Percentiles rank a stretch among this genome's conserved stretches.
These are phyloP conservation scores for Stegophylla sp. DNA, from an alignment of 2,888 invertebrate species.

Conservation along the genomic window DNA sequence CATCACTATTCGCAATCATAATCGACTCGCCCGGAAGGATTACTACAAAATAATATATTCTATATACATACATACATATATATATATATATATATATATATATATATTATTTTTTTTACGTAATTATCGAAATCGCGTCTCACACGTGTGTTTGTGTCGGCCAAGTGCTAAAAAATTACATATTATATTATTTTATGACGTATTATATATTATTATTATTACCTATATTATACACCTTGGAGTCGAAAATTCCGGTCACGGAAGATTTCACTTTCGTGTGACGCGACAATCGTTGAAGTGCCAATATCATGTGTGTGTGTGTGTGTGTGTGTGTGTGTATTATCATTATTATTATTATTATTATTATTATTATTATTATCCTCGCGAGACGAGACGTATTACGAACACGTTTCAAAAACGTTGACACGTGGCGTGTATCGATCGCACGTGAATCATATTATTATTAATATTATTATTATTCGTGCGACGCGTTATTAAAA, in stretches of 20 bases:
- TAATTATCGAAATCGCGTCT: slow-evolving; percentile 49
- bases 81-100: no score
- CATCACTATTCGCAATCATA: no score
- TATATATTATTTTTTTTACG: slow-evolving; percentile 39
- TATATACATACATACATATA: no score
- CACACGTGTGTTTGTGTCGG: not conserved
- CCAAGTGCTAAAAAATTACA: not conserved
- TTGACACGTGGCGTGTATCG: slow-evolving; percentile 3
- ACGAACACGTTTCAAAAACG: slow-evolving; percentile 18
- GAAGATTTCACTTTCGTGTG: slow-evolving; percentile 54
- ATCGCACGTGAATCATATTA: not conserved
- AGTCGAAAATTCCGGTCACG: slow-evolving; percentile 56
- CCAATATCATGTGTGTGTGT: not conserved
- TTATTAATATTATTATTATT: not conserved
- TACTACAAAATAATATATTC: no score
- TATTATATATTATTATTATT: not conserved
- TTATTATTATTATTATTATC: not conserved
- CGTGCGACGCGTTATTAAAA: not conserved
- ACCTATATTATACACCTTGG: not conserved
- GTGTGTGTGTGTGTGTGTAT: not conserved
- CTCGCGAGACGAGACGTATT: not conserved
- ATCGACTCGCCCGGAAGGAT: no score
- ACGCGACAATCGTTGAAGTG: not conserved
- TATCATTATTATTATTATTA: not conserved
- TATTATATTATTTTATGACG: no score